Evolutionary conservation across 2,113 vertebrate genomes (phyloP).

Genomic region (Tamias sibiricus): DNA sequence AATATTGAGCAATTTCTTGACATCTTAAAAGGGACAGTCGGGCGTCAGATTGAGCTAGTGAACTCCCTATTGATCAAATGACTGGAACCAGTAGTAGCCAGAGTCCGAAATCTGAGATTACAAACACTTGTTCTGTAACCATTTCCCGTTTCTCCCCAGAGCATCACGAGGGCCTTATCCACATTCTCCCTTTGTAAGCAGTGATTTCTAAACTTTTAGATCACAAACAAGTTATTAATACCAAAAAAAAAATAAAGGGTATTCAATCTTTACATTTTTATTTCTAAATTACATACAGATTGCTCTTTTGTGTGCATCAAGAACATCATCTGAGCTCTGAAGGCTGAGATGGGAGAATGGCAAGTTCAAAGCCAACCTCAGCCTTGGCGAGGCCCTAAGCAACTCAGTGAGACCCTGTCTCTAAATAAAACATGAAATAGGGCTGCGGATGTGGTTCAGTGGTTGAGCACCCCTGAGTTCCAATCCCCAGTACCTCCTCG

Average conservation of each 20-base stretch:
- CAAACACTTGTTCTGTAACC: background rate
- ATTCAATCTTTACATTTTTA: background rate
- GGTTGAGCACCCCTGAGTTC: too few relatives aligned
- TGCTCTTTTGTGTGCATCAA: background rate
- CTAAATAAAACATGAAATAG: too few relatives aligned
- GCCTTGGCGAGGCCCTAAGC: too few relatives aligned
- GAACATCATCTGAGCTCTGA: too few relatives aligned
- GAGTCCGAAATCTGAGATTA: constrained; percentile 15
- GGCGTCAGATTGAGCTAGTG: constrained; percentile 43
- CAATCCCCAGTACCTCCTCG: too few relatives aligned
- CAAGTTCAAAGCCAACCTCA: too few relatives aligned
- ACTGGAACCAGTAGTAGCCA: background rate
- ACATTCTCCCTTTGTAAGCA: background rate
- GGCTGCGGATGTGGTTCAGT: too few relatives aligned
- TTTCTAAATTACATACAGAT: background rate
- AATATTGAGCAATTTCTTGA: constrained; percentile 76
- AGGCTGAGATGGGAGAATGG: too few relatives aligned
- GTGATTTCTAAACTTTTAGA: background rate
- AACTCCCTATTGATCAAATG: constrained; percentile 65
- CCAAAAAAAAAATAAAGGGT: background rate
- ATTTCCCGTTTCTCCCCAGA: background rate
- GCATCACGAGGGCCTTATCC: background rate
- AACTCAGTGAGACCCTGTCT: too few relatives aligned
- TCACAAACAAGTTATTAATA: background rate
- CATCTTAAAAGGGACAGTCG: constrained; percentile 77